Conservation (phyloP, 2,113 vertebrate genomes). For the Nanorana parkeri region DNA sequence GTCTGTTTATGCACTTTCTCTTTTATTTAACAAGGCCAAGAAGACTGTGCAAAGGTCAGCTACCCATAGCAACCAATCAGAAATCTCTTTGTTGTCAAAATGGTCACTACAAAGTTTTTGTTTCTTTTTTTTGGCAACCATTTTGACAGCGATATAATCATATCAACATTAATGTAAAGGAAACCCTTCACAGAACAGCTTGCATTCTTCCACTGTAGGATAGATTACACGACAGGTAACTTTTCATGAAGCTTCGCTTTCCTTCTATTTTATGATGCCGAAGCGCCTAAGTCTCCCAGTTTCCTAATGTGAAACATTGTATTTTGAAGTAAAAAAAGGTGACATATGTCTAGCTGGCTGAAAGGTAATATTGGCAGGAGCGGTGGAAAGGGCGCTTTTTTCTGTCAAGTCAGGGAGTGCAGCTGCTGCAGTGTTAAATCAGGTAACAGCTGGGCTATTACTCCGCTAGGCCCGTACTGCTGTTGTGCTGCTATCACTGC, state of each 20-base stretch:
- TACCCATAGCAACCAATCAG: too few relatives aligned
- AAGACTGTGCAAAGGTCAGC: too few relatives aligned
- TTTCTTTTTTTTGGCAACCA: too few relatives aligned
- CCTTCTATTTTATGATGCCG: background rate
- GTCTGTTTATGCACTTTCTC: too few relatives aligned
- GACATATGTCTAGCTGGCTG: slow-evolving; percentile 73
- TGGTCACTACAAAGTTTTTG: too few relatives aligned
- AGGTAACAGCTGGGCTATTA: slow-evolving; percentile 68
- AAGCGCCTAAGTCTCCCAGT: slow-evolving; percentile 1
- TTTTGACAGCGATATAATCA: too few relatives aligned
- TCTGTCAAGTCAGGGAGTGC: slow-evolving; percentile 67
- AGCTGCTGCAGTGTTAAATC: slow-evolving; percentile 74
- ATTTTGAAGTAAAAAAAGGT: slow-evolving; percentile 50
- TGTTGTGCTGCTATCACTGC: slow-evolving; percentile 67
- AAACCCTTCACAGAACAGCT: too few relatives aligned
- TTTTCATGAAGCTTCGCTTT: background rate
- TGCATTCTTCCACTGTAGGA: too few relatives aligned
- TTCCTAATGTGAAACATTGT: slow-evolving; percentile 55
- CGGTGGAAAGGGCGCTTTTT: slow-evolving; percentile 40
- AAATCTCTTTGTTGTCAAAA: too few relatives aligned
- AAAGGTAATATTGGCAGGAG: slow-evolving; percentile 71
- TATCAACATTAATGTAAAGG: too few relatives aligned
- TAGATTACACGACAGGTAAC: background rate
- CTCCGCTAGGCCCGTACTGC: slow-evolving; percentile 58
- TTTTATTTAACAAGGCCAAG: too few relatives aligned